Evolutionary conservation across 2,888 invertebrate genomes (phyloP).

Genomic region (Unio delphinus): DNA sequence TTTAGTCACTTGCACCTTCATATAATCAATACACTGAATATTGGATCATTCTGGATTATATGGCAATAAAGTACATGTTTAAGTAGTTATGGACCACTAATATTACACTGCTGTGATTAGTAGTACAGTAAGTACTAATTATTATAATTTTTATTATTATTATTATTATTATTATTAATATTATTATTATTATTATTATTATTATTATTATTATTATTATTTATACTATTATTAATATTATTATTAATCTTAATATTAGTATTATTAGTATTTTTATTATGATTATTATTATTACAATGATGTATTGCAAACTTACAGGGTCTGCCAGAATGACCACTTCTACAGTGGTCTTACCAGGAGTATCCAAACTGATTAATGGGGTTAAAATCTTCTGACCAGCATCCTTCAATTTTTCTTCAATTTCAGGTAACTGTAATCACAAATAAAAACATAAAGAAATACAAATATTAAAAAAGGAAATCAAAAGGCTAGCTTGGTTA

Average conservation of each 20-base stretch:
- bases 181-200: not conserved
- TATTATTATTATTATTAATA: too few species aligned
- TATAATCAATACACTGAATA: too few species aligned
- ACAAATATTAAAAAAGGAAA: not conserved
- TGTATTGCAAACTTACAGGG: constrained; percentile 76
- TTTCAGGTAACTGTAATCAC: constrained; percentile 80
- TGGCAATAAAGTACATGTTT: too few species aligned
- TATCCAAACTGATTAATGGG: constrained; percentile 91
- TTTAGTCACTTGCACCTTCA: too few species aligned
- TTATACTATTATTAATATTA: too few species aligned
- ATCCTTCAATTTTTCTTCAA: constrained; percentile 82
- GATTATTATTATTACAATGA: not conserved
- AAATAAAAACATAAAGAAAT: not conserved
- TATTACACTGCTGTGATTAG: too few species aligned
- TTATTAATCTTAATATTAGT: too few species aligned
- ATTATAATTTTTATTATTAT: too few species aligned
- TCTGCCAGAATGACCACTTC: constrained; percentile 96
- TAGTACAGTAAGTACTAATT: too few species aligned
- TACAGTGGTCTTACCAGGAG: constrained; percentile 97
- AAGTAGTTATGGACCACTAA: too few species aligned
- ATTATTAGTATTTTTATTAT: not conserved
- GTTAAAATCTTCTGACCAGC: constrained; percentile 85
- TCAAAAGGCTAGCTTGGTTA: not conserved
- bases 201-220: not conserved
- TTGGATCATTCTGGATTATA: too few species aligned